These are phyloP conservation scores for Otus sunia DNA, from an alignment of 2,113 vertebrate genomes.

Conservation along the genomic window DNA sequence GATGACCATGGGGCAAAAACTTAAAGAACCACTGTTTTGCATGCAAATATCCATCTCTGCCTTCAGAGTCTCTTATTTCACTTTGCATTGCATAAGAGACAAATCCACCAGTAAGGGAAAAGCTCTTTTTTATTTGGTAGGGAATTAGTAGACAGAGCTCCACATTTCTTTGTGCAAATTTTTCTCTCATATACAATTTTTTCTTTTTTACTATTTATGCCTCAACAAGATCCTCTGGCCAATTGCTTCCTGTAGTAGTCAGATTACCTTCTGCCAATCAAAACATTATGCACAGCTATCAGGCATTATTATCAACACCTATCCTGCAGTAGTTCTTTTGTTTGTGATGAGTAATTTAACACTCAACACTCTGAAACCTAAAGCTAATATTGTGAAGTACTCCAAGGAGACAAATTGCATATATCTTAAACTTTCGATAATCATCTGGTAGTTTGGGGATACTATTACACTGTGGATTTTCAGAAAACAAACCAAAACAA, in stretches of 20 bases:
- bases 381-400: conserved; percentile 37
- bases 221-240: conserved; percentile 33
- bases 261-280: conserved; percentile 24
- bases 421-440: neutral
- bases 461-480: neutral
- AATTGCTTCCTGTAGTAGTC: conserved; percentile 43
- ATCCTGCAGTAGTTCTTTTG: conserved; percentile 40
- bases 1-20: neutral
- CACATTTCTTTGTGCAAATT: neutral
- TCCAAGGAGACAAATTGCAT: conserved; percentile 33
- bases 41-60: neutral
- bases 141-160: neutral
- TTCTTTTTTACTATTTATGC: neutral
- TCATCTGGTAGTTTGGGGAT: neutral
- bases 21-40: neutral
- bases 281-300: conserved; percentile 43
- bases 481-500: neutral
- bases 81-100: neutral
- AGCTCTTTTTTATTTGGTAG: neutral
- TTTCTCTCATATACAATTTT: neutral
- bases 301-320: conserved; percentile 63
- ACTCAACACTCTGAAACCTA: conserved; percentile 37
- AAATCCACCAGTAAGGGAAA: neutral
- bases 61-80: neutral
- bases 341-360: conserved; percentile 52